Evolutionary conservation across 2,888 invertebrate species (phyloP), one percentile per base, ranked within the genome.

Genomic region (Melanophora roralis): DNA sequence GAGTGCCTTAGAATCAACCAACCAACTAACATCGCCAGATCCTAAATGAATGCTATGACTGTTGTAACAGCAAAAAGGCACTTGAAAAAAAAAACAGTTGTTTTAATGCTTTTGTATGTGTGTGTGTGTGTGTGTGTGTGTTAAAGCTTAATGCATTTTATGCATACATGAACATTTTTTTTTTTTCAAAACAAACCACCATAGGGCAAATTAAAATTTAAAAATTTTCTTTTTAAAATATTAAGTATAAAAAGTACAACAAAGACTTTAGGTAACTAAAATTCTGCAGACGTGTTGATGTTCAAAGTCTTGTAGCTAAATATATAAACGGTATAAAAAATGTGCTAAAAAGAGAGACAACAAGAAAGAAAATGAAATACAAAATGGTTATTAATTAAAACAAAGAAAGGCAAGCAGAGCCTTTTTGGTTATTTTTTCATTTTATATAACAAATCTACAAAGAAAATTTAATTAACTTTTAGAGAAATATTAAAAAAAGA

Each of bases 151-250:
- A 81, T 82, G 81, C 83, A 82, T 62, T 49, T 59, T 67, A 72
- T 82, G 78, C 82, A 82, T 82, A 78, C 74, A 77, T 53, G 78
- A 49, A 69, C 12, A 38, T 34, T 64, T 64, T 45, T 71, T 45
- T 53, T 62, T 51, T 51, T 68, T 62, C 53, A 16, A 6, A 12
- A 34, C 34, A 16, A 59, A 23, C 36, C 32, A 67, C 73, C 76
- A 40, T 53, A 75, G 73, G 81, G 80, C 78, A 85, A 86, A 87
- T 86, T 86, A 86, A 87, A 87, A 86, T 85, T 87, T 86, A 83
- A 84, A 86, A 86, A 83, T 85, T 85, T 85, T 81, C 75, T 76
- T 51, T 78, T 59, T 64, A 12, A 11, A 75, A 64, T 21, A 45
- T 9, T n/a, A 45, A 51, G 23, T 62, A 36, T 16, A 43, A 67